These are phyloP conservation scores for Dexiosoma caninum DNA, from an alignment of 2,888 invertebrate genomes.

Conservation along the genomic window DNA sequence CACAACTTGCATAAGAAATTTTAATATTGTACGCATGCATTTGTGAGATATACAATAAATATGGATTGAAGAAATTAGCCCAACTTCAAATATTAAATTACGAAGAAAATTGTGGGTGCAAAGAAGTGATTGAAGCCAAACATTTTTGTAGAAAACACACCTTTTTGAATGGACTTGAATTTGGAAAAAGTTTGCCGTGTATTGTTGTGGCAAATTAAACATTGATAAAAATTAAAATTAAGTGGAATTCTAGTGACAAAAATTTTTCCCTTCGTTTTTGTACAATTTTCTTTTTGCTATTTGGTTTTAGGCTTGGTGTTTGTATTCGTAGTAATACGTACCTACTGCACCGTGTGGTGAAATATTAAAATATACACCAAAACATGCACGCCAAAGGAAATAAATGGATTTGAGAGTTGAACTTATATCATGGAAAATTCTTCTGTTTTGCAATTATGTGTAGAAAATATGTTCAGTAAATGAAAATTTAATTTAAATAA, in stretches of 20 bases:
- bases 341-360: neutral
- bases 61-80: conserved; percentile 11
- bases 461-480: neutral
- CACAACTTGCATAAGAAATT: conserved; percentile 21
- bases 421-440: neutral
- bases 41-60: conserved; percentile 5
- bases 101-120: conserved; percentile 24
- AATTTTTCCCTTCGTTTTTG: neutral
- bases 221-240: neutral
- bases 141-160: neutral
- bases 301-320: conserved; percentile 40
- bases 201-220: conserved; percentile 6
- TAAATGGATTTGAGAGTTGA: neutral
- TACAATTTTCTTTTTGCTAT: conserved; percentile 31
- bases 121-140: conserved; percentile 29
- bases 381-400: neutral
- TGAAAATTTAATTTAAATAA: no score
- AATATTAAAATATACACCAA: neutral
- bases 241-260: conserved; percentile 32
- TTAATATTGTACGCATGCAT: conserved; percentile 2
- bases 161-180: conserved; percentile 13
- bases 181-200: neutral
- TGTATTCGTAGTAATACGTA: conserved; percentile 52
- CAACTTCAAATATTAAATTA: conserved; percentile 11
- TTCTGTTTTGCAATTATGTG: no score